Evolutionary conservation across 2,888 invertebrate genomes (phyloP).

Genomic region (Cabera pusaria): DNA sequence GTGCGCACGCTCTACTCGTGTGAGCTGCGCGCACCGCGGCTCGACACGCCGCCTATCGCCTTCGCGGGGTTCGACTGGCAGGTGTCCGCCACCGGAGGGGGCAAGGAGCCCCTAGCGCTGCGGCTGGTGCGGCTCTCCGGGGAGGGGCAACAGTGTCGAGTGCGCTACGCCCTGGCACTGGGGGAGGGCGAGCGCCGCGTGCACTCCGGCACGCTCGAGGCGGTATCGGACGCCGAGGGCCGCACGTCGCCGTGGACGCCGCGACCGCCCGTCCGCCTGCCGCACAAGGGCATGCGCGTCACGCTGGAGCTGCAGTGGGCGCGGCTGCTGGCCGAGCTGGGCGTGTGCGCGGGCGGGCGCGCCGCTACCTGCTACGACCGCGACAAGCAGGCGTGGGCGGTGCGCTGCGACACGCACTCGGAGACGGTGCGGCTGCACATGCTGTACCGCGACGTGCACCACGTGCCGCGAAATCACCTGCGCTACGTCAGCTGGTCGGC

Average conservation of each 20-base stretch:
- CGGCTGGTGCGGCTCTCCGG: slow-evolving; percentile 90
- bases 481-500: slow-evolving; percentile 88
- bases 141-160: slow-evolving; percentile 90
- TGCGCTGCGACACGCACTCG: slow-evolving; percentile 90
- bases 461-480: slow-evolving; percentile 90
- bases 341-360: slow-evolving; percentile 82
- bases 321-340: slow-evolving; percentile 82
- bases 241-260: slow-evolving; percentile 88
- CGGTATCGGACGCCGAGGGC: slow-evolving; percentile 87
- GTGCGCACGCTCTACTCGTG: slow-evolving; percentile 89
- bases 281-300: slow-evolving; percentile 86
- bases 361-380: slow-evolving; percentile 88
- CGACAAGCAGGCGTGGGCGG: slow-evolving; percentile 91
- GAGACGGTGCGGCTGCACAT: slow-evolving; percentile 89
- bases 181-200: slow-evolving; percentile 87
- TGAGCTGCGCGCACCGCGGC: slow-evolving; percentile 85
- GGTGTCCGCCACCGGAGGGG: slow-evolving; percentile 85
- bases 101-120: slow-evolving; percentile 79
- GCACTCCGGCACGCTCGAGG: slow-evolving; percentile 88
- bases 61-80: slow-evolving; percentile 94
- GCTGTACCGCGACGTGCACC: slow-evolving; percentile 89
- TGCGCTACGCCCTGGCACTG: slow-evolving; percentile 87
- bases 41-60: slow-evolving; percentile 84
- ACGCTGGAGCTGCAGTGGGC: slow-evolving; percentile 90
- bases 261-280: slow-evolving; percentile 83